A percentile compares a stretch with the other conserved stretches of the same genome.
Evolutionary conservation across 2,888 invertebrate species (phyloP).

Genomic region (Macaria liturata): DNA sequence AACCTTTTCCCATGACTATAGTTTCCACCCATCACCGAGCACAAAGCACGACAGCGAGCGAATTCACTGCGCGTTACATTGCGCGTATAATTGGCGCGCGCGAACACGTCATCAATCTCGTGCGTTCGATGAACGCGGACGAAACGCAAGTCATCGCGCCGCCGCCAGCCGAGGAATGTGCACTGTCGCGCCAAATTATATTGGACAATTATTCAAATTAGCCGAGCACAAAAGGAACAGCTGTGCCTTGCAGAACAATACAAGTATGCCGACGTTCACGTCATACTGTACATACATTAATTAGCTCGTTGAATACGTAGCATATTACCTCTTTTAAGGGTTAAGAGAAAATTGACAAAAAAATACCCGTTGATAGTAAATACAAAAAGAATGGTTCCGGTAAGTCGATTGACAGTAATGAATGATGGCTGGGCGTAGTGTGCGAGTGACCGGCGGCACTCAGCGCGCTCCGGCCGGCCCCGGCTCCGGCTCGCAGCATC

Average conservation of each 20-base stretch:
- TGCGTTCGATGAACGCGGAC: constrained; percentile 63
- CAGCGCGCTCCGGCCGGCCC: constrained; percentile 25
- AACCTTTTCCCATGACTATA: no score
- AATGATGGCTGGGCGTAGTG: constrained; percentile 32
- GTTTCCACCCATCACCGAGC: no score
- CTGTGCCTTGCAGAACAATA: constrained; percentile 3
- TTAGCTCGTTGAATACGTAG: no score
- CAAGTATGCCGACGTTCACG: no score
- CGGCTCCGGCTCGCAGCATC: constrained; percentile 51
- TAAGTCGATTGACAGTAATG: constrained; percentile 12
- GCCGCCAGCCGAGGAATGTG: constrained; percentile 27
- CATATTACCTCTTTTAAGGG: no score
- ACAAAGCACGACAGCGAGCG: background rate
- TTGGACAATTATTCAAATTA: constrained; percentile 30
- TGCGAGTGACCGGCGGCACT: constrained; percentile 34
- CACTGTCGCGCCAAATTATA: constrained; percentile 33
- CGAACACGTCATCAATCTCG: constrained; percentile 77
- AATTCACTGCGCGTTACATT: constrained; percentile 56
- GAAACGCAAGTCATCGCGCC: constrained; percentile 75
- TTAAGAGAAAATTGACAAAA: no score
- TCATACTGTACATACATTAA: no score
- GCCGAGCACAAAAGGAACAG: constrained; percentile 17
- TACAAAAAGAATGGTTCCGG: background rate
- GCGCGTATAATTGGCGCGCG: constrained; percentile 78
- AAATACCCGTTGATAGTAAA: no score